phyloP scores from a whole-genome alignment of 2,888 invertebrate genomes.

The Pedicia rivosa region DNA sequence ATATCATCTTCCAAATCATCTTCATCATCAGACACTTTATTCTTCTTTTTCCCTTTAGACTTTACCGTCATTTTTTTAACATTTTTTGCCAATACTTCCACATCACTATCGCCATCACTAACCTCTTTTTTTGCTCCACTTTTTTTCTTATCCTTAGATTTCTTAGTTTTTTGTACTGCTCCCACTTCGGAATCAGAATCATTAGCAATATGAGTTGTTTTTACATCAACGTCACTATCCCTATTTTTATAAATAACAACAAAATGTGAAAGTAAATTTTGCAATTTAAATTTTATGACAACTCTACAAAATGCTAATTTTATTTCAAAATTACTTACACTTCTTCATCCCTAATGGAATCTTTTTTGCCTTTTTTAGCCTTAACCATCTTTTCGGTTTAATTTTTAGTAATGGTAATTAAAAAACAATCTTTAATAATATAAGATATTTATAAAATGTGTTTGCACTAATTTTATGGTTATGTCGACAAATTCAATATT shows the following conservation, averaged over 20 bases:
- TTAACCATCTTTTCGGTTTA: constrained; percentile 45
- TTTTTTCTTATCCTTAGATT: constrained; percentile 24
- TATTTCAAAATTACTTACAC: constrained; percentile 36
- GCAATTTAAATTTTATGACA: constrained; percentile 4
- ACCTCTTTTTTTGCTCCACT: constrained; percentile 33
- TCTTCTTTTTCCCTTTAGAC: constrained; percentile 34
- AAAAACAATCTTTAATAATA: not conserved
- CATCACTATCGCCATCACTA: constrained; percentile 29
- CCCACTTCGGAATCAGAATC: constrained; percentile 30
- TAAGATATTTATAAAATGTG: not conserved
- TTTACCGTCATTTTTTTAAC: constrained; percentile 41
- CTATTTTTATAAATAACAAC: constrained; percentile 30
- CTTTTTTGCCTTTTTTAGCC: constrained; percentile 68
- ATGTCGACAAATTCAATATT: not conserved
- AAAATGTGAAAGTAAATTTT: constrained; percentile 4
- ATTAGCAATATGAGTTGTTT: constrained; percentile 27
- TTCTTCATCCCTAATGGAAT: constrained; percentile 54
- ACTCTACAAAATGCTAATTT: constrained; percentile 5
- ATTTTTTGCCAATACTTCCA: constrained; percentile 36
- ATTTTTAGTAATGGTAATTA: not conserved
- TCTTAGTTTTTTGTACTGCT: constrained; percentile 19
- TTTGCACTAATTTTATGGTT: not conserved
- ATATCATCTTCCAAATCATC: constrained; percentile 31
- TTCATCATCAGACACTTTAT: constrained; percentile 27
- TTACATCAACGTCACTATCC: constrained; percentile 36